Percentiles rank a stretch among this genome's conserved stretches.
Conservation (phyloP, 2,797 vertebrate species). For the Florisuga fusca region DNA sequence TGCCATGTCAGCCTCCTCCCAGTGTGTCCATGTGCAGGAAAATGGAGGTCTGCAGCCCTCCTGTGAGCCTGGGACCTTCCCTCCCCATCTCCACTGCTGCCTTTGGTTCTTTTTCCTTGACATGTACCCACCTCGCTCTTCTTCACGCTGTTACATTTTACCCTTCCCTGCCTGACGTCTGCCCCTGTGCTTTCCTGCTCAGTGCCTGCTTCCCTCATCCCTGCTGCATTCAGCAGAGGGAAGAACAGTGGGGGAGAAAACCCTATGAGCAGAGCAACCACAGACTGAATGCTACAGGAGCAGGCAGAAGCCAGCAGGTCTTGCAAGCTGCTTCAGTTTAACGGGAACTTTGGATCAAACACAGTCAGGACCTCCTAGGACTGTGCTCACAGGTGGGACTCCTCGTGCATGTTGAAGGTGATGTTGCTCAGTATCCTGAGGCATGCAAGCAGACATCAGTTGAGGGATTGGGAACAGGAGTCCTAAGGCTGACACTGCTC, state of each 20-base stretch:
- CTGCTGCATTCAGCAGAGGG: neutral
- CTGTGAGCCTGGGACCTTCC: rapidly evolving
- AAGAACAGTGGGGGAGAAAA: neutral
- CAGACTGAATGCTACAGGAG: neutral
- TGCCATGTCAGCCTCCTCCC: neutral
- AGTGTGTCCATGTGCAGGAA: neutral
- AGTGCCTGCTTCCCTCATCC: neutral
- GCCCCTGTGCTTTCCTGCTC: neutral
- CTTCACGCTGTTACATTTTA: neutral
- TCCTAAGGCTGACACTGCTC: neutral
- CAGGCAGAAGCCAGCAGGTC: neutral
- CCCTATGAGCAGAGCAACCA: neutral
- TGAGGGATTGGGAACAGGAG: neutral
- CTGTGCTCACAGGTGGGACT: neutral
- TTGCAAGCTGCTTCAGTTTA: neutral
- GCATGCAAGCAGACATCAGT: neutral
- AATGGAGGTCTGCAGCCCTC: neutral
- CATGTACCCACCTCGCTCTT: neutral
- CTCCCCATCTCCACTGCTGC: neutral
- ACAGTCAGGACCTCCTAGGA: neutral
- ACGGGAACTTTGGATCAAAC: neutral
- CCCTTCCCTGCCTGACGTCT: neutral
- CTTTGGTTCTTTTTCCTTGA: neutral
- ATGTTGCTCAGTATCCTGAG: neutral
- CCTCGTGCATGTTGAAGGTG: neutral